Evolutionary conservation across 2,797 vertebrate species (phyloP).

Genomic region (Gymnocypris eckloni): DNA sequence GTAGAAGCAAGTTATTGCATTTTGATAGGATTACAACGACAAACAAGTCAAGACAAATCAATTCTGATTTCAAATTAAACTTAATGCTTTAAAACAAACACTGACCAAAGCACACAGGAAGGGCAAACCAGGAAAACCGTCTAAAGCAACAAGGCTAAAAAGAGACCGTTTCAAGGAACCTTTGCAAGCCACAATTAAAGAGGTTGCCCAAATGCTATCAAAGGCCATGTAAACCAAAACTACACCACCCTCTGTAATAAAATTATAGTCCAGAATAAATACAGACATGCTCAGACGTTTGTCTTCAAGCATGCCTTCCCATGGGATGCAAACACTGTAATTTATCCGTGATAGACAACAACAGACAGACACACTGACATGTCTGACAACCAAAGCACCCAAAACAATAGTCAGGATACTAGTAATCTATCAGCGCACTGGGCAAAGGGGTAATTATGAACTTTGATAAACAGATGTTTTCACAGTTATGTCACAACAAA

Average conservation of each 20-base stretch:
- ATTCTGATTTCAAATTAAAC: background rate
- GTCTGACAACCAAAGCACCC: background rate
- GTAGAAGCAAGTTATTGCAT: background rate
- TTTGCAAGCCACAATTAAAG: constrained; percentile 24
- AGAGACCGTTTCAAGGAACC: constrained; percentile 25
- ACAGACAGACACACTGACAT: constrained; percentile 29
- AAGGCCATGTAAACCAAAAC: constrained; percentile 39
- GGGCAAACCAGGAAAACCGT: background rate
- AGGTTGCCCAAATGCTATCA: constrained; percentile 17
- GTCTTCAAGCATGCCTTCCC: constrained; percentile 53
- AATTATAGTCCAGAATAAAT: constrained; percentile 48
- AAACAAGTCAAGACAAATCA: background rate
- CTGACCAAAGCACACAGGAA: constrained; percentile 1
- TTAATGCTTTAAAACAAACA: constrained; percentile 17
- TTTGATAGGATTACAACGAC: background rate
- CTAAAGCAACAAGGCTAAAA: constrained; percentile 10
- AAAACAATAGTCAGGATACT: constrained; percentile 27
- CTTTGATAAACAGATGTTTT: constrained; percentile 22
- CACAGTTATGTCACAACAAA: constrained; percentile 21
- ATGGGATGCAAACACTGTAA: constrained; percentile 23
- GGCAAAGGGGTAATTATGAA: constrained; percentile 15
- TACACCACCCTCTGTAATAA: constrained; percentile 41
- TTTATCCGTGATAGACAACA: constrained; percentile 21
- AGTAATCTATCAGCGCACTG: constrained; percentile 1
- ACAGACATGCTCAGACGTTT: constrained; percentile 47